Evolutionary conservation across 2,888 invertebrate genomes (phyloP), one percentile per base, ranked within the genome.

Genomic region (Theodoxus fluviatilis): DNA sequence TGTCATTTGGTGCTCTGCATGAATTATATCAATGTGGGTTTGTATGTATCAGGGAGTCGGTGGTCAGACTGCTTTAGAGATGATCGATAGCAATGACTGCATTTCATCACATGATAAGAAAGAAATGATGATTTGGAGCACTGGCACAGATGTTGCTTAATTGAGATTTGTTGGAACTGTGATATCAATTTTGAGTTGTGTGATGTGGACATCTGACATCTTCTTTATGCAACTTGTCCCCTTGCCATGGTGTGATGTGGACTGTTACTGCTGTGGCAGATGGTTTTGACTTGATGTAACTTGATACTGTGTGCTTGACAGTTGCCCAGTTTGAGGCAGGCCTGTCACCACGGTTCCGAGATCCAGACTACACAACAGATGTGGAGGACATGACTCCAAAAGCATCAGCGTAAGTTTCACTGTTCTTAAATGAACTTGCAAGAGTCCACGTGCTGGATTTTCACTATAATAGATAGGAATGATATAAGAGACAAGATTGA

Each of bases 261-360:
- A n/a, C n/a, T n/a, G n/a, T n/a, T n/a, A n/a, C n/a, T n/a, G n/a
- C n/a, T n/a, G n/a, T n/a, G n/a, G n/a, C n/a, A n/a, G n/a, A n/a
- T n/a, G n/a, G n/a, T n/a, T n/a, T n/a, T n/a, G n/a, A n/a, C n/a
- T n/a, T n/a, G n/a, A n/a, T n/a, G n/a, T 15, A 43, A 43, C 43
- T 43, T 7, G 43, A 43, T 15, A 43, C 9, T 18, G 4, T 64
- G 4, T 64, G 7, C 59, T 43, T 52, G 9, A 43, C 74, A 83
- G 83, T 79, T 70, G 82, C 81, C 1, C 81, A 82, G 69, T 74
- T 76, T 57, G 83, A 81, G 67, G 81, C 79, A 6, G 79, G 80
- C 9, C 70, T 80, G 4, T 79, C 80, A 63, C 76, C 68, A 74
- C 65, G 75, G 52, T 40, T 75, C 74, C 65, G 75, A 55, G 43